A percentile compares a stretch with the other conserved stretches of the same genome.
Conservation (phyloP, 2,113 vertebrate genomes). For the Ptilorrhoa leucosticta region DNA sequence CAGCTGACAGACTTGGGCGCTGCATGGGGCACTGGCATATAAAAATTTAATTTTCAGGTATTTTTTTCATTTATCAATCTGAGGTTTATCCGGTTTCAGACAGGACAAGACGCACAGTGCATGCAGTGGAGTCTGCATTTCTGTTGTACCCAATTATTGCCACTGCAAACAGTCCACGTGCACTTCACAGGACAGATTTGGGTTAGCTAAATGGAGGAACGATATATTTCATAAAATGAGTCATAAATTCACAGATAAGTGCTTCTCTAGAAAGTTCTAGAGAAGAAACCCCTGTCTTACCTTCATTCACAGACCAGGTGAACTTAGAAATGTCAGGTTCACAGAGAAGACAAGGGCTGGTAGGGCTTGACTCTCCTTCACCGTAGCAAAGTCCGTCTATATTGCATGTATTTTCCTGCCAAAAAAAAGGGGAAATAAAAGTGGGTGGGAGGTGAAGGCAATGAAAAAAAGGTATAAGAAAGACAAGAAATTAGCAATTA, state of each 20-base stretch:
- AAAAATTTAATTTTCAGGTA: not conserved
- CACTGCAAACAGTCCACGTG: not conserved
- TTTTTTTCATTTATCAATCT: not conserved
- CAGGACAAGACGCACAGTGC: not conserved
- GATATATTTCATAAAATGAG: not conserved
- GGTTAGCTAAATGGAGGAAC: not conserved
- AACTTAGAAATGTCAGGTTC: slow-evolving; percentile 76
- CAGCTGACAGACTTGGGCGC: not conserved
- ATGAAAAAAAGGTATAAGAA: not conserved
- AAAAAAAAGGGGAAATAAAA: not conserved
- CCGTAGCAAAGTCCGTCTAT: slow-evolving; percentile 83
- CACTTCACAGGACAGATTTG: not conserved
- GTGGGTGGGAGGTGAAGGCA: not conserved
- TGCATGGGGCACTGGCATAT: not conserved
- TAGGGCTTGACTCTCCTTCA: slow-evolving; percentile 76
- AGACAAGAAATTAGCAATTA: not conserved
- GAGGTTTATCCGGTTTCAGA: not conserved
- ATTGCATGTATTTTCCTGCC: slow-evolving; percentile 84
- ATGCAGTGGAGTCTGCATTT: not conserved
- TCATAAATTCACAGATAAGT: not conserved
- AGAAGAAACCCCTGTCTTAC: slow-evolving; percentile 61
- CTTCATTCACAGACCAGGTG: slow-evolving; percentile 81
- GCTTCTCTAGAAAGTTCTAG: not conserved
- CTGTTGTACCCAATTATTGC: not conserved
- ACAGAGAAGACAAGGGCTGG: slow-evolving; percentile 82